phyloP scores from a whole-genome alignment of 2,797 vertebrate species.

The Stomatorhinus walkeri region DNA sequence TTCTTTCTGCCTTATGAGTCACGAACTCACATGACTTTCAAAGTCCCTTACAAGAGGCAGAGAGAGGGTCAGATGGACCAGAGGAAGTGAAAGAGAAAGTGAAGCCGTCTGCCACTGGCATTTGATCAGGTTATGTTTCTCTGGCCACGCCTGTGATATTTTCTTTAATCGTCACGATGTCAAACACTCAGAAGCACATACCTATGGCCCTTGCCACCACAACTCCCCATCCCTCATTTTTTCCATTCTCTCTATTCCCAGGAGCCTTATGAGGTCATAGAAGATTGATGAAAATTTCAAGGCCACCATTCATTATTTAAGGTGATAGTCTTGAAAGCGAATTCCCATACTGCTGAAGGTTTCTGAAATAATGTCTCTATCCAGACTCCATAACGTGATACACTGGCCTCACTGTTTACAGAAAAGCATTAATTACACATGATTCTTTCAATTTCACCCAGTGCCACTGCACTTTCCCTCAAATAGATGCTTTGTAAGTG shows the following conservation, averaged over 20 bases:
- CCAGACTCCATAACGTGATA: background rate
- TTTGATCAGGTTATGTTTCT: background rate
- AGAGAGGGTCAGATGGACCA: background rate
- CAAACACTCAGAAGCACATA: background rate
- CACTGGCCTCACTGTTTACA: background rate
- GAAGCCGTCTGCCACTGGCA: background rate
- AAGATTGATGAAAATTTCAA: slow-evolving; percentile 10
- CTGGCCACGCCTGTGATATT: background rate
- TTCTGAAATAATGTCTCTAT: background rate
- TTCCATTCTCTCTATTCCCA: background rate
- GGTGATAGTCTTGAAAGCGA: background rate
- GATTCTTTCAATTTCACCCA: background rate
- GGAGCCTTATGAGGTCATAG: background rate
- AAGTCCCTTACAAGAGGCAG: background rate
- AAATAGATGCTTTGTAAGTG: background rate
- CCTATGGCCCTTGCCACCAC: background rate
- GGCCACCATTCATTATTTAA: slow-evolving; percentile 13
- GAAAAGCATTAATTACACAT: background rate
- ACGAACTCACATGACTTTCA: background rate
- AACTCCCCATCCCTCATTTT: background rate
- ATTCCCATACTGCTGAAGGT: background rate
- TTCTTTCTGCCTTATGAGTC: background rate
- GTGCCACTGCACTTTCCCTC: too few relatives aligned
- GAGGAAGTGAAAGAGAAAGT: background rate
- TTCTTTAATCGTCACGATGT: background rate